Evolutionary conservation across 1,140 invertebrate species (phyloP), one percentile per base, ranked within the genome.

Genomic region (Antheraea pernyi): DNA sequence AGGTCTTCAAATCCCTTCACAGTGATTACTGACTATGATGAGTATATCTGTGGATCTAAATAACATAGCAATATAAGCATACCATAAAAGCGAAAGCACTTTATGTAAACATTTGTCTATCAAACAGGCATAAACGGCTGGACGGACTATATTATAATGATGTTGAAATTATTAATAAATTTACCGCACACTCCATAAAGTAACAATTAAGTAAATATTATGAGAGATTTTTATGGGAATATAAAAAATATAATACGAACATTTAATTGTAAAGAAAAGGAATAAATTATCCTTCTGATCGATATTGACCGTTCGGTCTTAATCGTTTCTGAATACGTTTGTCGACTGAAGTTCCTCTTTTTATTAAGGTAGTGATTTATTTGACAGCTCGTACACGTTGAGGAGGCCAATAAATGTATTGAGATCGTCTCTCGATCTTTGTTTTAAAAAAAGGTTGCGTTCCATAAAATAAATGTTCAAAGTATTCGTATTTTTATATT

Each of bases 341-440:
- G 71, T 69, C 62, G 74, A 76, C 65, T 67, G 19, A 19, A 30
- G 73, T 73, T 66, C 73, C 36, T 78, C 69, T 73, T 89, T 86
- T 86, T 85, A 86, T 84, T 82, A 80, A 80, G 72, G 75, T 78
- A 74, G 80, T 88, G 85, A 87, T 91, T 91, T 91, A 91, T 91
- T 71, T 83, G 80, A 84, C 83, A 82, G 75, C 69, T 71, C 68
- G 67, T 70, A 81, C 81, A 81, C 80, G 81, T 83, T 13, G 46
- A 79, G 77, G 79, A 81, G 78, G 69, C 77, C 82, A 82, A 81
- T 81, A 77, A 84, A 84, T 82, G 85, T 86, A 83, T 84, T 80
- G 77, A 82, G 81, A 83, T 73, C 78, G 82, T 76, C 73, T 72
- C 64, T 72, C 64, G 83, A 82, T 73, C 82, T 85, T 87, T 91